phyloP scores from a whole-genome alignment of 2,888 invertebrate genomes.

The Biston betularia region DNA sequence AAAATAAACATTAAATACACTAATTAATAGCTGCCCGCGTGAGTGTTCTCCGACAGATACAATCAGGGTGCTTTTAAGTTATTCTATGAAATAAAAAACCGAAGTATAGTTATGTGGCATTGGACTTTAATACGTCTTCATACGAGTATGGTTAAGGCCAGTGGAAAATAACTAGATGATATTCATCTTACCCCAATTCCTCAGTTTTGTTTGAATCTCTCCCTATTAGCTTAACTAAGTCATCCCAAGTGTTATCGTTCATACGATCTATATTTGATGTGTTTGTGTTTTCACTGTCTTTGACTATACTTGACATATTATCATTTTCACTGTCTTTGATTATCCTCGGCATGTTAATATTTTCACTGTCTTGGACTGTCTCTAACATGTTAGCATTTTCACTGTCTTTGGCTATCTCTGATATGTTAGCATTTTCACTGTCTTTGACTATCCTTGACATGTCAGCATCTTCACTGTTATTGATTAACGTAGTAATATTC shows the following conservation, averaged over 20 bases:
- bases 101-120: no score
- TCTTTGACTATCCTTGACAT: neutral
- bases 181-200: neutral
- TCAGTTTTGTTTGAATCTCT: neutral
- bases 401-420: neutral
- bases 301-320: neutral
- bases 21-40: no score
- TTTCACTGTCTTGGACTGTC: neutral
- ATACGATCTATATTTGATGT: neutral
- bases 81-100: no score
- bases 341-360: slow-evolving; percentile 11
- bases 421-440: no score
- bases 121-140: no score
- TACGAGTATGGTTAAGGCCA: no score
- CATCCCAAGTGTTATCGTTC: slow-evolving; percentile 10
- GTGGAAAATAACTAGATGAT: no score
- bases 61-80: no score
- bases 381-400: neutral
- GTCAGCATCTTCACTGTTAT: neutral
- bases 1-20: neutral
- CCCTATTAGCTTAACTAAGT: neutral
- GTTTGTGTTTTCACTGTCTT: neutral
- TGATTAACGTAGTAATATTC: neutral
- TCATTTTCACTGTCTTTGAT: neutral
- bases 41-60: no score